These are phyloP conservation scores for Drosophila albomicans DNA, from an alignment of 1,140 invertebrate species.

Conservation along the genomic window DNA sequence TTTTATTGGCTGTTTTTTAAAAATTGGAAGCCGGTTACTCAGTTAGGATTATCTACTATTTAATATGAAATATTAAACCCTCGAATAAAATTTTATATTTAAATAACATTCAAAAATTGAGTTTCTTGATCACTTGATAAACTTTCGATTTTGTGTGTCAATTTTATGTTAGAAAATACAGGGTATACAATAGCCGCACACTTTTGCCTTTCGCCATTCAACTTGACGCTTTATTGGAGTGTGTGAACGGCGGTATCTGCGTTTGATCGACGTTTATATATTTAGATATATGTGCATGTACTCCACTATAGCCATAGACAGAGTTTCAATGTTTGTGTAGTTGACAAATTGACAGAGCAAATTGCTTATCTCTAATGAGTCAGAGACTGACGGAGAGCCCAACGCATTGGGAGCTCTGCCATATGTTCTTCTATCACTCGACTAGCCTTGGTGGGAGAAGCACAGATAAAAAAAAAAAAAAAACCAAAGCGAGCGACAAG, in stretches of 20 bases:
- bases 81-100: no score
- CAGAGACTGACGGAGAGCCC: slow-evolving; percentile 32
- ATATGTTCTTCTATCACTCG: slow-evolving; percentile 1
- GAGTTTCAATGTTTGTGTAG: slow-evolving; percentile 32
- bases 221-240: slow-evolving; percentile 21
- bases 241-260: slow-evolving; percentile 36
- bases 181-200: background rate
- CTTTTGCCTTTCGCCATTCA: background rate
- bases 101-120: no score
- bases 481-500: background rate
- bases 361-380: slow-evolving; percentile 78
- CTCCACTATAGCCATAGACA: slow-evolving; percentile 8
- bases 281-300: slow-evolving; percentile 18
- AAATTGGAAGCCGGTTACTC: no score
- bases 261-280: slow-evolving; percentile 47
- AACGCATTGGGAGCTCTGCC: slow-evolving; percentile 17
- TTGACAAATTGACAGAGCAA: slow-evolving; percentile 76
- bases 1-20: no score
- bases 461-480: slow-evolving; percentile 23
- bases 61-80: no score
- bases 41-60: no score
- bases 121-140: no score
- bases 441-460: slow-evolving; percentile 3
- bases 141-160: no score
- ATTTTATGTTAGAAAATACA: background rate